phyloP scores from a whole-genome alignment of 2,797 vertebrate genomes.

The Austrolebias charrua region DNA sequence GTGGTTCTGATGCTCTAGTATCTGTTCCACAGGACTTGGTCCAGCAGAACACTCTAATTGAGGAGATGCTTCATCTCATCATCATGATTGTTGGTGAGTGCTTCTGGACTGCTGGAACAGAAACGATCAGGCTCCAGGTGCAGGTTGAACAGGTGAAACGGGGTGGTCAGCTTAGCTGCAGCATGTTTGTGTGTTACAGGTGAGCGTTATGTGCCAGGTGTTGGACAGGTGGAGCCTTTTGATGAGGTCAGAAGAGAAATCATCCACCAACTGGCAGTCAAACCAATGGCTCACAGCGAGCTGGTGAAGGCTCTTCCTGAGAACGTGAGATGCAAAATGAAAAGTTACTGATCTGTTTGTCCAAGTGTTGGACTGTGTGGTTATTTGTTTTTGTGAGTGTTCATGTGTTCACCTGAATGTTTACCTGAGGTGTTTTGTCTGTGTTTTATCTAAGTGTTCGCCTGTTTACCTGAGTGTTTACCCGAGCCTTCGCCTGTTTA shows the following conservation, averaged over 20 bases:
- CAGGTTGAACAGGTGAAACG: not conserved
- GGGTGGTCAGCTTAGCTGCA: not conserved
- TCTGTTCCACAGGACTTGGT: conserved; percentile 83
- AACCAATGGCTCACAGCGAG: conserved; percentile 97
- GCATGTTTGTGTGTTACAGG: conserved; percentile 70
- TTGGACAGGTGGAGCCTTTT: conserved; percentile 86
- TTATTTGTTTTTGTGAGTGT: too few species aligned
- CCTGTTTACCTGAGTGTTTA: not conserved
- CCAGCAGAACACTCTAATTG: conserved; percentile 96
- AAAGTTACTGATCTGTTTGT: not conserved
- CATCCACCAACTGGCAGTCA: conserved; percentile 94
- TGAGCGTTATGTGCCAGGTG: conserved; percentile 89
- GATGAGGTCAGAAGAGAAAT: conserved; percentile 95
- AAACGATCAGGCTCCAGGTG: not conserved
- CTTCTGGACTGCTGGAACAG: not conserved
- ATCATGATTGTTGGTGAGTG: conserved; percentile 94
- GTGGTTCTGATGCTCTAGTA: not conserved
- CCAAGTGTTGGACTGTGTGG: not conserved
- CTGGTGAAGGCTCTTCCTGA: conserved; percentile 94
- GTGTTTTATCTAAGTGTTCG: not conserved
- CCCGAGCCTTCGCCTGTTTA: too few species aligned
- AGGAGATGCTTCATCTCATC: conserved; percentile 96
- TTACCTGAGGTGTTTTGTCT: too few species aligned
- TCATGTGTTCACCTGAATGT: not conserved
- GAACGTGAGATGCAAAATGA: conserved; percentile 83